Evolutionary conservation across 2,888 invertebrate species (phyloP).

Genomic region (Sacculina carcini): DNA sequence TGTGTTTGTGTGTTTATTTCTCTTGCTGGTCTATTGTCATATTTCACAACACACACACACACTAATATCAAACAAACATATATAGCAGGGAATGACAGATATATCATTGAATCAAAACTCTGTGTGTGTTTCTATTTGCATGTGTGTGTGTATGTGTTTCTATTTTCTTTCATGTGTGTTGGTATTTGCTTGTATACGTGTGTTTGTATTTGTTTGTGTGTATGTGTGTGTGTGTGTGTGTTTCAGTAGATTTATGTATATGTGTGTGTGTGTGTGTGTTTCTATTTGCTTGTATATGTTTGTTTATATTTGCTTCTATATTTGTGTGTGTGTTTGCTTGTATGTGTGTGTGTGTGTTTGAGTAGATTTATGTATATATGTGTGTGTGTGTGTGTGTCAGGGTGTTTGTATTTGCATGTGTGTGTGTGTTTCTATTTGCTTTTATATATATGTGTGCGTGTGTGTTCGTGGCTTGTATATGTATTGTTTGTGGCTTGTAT

Average conservation of each 20-base stretch:
- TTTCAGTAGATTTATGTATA: neutral
- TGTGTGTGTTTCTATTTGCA: neutral
- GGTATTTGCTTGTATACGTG: neutral
- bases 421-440: conserved; percentile 19
- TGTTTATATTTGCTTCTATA: neutral
- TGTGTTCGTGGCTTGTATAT: neutral
- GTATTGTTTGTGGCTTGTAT: neutral
- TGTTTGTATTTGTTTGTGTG: neutral
- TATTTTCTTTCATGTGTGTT: neutral
- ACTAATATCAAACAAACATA: too few species aligned
- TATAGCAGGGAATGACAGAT: too few species aligned
- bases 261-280: conserved; percentile 14
- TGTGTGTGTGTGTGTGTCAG: neutral
- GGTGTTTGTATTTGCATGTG: neutral
- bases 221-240: neutral
- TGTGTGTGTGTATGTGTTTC: neutral
- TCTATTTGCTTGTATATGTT: neutral
- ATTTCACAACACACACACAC: too few species aligned
- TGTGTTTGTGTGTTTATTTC: too few species aligned
- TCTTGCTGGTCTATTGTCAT: too few species aligned
- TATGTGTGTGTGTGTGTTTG: neutral
- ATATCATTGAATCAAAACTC: too few species aligned
- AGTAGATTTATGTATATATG: neutral
- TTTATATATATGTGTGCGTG: neutral
- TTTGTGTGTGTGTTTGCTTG: neutral